Conservation (phyloP, 2,113 vertebrate species). For the Spilogale gracilis region DNA sequence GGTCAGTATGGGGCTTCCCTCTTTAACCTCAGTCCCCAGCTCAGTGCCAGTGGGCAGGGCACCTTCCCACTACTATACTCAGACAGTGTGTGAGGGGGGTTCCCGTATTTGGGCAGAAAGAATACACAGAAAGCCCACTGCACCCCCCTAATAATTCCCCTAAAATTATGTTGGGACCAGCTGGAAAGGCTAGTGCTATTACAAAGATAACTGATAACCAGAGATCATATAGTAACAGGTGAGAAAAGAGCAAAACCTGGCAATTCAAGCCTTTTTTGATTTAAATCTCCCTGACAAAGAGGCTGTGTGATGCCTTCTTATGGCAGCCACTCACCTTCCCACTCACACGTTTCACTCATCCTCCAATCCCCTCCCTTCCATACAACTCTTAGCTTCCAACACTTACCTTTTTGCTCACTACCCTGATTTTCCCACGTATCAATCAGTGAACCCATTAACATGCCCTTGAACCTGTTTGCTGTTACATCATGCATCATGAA, state of each 20-base stretch:
- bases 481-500: background rate
- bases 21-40: rapidly evolving
- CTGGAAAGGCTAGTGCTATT: background rate
- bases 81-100: background rate
- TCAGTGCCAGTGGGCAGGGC: background rate
- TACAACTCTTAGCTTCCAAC: background rate
- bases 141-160: background rate
- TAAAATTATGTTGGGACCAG: background rate
- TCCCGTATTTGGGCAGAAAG: background rate
- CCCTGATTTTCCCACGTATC: background rate
- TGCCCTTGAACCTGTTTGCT: background rate
- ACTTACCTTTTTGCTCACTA: background rate
- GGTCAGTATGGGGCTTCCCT: background rate
- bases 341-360: background rate
- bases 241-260: background rate
- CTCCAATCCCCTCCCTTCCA: background rate
- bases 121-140: background rate
- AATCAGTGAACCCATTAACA: background rate
- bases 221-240: background rate
- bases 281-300: background rate
- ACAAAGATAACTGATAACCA: background rate
- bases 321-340: background rate
- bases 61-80: background rate
- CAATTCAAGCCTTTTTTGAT: background rate
- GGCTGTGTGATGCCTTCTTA: background rate